phyloP scores from a whole-genome alignment of 2,888 invertebrate species.

The Scaptomyza caliginosa region DNA sequence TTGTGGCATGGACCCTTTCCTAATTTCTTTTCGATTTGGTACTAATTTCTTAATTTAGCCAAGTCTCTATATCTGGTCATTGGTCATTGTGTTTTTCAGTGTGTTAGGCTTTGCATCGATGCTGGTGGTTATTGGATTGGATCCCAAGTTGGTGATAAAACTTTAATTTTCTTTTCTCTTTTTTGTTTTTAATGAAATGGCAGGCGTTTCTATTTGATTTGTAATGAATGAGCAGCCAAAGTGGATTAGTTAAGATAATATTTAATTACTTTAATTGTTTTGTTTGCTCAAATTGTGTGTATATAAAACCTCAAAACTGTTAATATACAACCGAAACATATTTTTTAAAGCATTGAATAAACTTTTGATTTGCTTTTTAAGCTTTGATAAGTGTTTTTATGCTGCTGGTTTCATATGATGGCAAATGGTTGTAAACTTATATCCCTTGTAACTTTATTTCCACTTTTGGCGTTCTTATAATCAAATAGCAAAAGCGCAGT shows the following conservation, averaged over 20 bases:
- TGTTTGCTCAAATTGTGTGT: constrained; percentile 1
- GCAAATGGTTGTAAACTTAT: neutral
- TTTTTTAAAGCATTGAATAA: too few species aligned
- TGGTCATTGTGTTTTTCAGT: constrained; percentile 57
- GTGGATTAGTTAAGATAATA: constrained; percentile 60
- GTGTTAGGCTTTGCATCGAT: constrained; percentile 49
- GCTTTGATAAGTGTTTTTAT: neutral
- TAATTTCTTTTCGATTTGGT: constrained; percentile 80
- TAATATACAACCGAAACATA: too few species aligned
- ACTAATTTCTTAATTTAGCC: constrained; percentile 77
- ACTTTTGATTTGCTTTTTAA: too few species aligned
- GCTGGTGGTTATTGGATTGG: constrained; percentile 52
- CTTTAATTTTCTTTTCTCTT: constrained; percentile 72
- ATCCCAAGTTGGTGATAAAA: constrained; percentile 74
- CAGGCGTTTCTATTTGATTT: constrained; percentile 45
- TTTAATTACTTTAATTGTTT: constrained; percentile 54
- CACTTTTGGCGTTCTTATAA: constrained; percentile 51
- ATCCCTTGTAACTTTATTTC: constrained; percentile 46
- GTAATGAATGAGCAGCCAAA: constrained; percentile 39
- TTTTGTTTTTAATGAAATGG: constrained; percentile 58
- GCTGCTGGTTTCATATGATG: too few species aligned
- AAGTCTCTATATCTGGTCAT: constrained; percentile 42
- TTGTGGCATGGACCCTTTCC: constrained; percentile 59
- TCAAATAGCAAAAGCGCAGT: constrained; percentile 49
- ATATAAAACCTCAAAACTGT: neutral